Percentiles rank a stretch among this genome's conserved stretches.
Evolutionary conservation across 2,113 vertebrate genomes (phyloP).

Genomic region (Nothobranchius furzeri): DNA sequence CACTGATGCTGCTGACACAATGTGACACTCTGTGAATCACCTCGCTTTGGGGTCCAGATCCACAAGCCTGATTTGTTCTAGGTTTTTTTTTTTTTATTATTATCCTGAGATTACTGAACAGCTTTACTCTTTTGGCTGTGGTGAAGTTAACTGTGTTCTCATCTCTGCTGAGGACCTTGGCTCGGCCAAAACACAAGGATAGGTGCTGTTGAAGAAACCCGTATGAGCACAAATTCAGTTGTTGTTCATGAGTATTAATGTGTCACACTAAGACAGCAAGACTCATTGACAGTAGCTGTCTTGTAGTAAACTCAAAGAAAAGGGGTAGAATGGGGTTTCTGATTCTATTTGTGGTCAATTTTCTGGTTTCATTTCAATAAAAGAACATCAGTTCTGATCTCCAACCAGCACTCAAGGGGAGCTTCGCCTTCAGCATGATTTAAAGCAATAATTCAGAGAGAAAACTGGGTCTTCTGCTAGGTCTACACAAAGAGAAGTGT

Average conservation of each 20-base stretch:
- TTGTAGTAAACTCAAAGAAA: not conserved
- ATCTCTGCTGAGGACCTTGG: not conserved
- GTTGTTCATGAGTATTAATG: no score
- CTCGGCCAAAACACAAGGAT: not conserved
- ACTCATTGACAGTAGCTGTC: slow-evolving; percentile 4
- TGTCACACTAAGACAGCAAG: no score
- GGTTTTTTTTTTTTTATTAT: not conserved
- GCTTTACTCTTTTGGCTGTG: not conserved
- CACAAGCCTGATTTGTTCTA: not conserved
- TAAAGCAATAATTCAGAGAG: slow-evolving; percentile 33
- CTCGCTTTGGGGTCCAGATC: no score
- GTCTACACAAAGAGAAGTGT: slow-evolving; percentile 9
- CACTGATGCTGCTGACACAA: no score
- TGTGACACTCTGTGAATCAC: no score
- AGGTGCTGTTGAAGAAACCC: not conserved
- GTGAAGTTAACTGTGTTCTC: not conserved
- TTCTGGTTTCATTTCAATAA: slow-evolving; percentile 33
- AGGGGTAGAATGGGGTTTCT: slow-evolving; percentile 5
- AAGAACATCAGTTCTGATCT: slow-evolving; percentile 40
- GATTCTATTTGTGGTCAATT: slow-evolving; percentile 14
- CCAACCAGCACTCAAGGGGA: slow-evolving; percentile 43
- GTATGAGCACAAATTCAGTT: no score
- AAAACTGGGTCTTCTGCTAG: slow-evolving; percentile 4
- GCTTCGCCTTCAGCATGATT: slow-evolving; percentile 38
- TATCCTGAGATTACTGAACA: not conserved